Evolutionary conservation across 1,140 invertebrate genomes (phyloP).

Genomic region (Heliconius congener): DNA sequence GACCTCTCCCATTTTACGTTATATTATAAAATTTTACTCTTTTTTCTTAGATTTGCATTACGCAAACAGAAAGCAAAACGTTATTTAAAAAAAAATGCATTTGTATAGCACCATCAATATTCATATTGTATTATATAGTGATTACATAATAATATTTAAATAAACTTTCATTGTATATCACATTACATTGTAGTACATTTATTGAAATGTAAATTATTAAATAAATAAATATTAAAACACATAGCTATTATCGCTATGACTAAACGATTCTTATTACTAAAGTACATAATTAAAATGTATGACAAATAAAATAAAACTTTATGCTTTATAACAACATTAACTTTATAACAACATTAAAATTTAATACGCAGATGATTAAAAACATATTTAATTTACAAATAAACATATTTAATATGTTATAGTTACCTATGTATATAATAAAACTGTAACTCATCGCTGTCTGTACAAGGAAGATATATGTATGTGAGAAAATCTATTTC

Average conservation of each 20-base stretch:
- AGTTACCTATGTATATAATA: background rate
- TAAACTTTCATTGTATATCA: background rate
- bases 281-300: background rate
- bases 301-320: background rate
- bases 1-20: too few relatives aligned
- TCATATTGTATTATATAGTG: background rate
- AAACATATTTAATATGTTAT: too few relatives aligned
- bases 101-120: background rate
- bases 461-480: too few relatives aligned
- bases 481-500: too few relatives aligned
- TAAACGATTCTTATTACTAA: background rate
- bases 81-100: background rate
- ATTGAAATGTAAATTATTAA: slow-evolving; percentile 1
- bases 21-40: too few relatives aligned
- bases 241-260: background rate
- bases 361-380: too few relatives aligned
- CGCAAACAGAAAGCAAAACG: too few relatives aligned
- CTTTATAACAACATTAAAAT: background rate
- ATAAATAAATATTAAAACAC: background rate
- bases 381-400: too few relatives aligned
- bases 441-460: too few relatives aligned
- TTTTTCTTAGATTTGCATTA: background rate
- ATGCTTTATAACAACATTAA: background rate
- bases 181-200: background rate
- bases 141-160: background rate